Evolutionary conservation across 2,888 invertebrate genomes (phyloP), one percentile per base, ranked within the genome.

Genomic region (Agonopterix alstromeriana): DNA sequence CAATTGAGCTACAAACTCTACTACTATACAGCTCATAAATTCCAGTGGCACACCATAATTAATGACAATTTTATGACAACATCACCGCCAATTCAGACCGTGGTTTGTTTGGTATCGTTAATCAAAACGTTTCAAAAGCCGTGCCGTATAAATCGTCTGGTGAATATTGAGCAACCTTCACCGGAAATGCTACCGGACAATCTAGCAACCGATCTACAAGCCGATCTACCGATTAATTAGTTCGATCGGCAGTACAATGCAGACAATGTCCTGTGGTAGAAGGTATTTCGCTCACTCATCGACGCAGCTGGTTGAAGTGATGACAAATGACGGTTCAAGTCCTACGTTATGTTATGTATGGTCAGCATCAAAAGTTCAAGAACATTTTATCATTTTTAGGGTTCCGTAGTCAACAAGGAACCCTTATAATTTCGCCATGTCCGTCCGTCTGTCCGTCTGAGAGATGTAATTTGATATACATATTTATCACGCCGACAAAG

Each of bases 161-260:
- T 80, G 82, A 77, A 82, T 84, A 83, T 82, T 80, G 82, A 81
- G 73, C 77, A 82, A 81, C 84, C 76, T 77, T 78, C 82, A 74
- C 87, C 86, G 88, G 88, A 88, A 87, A 82, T 64, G 85, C 82
- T 82, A 80, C 84, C 68, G 83, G 77, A 61, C 76, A 79, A 88
- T 87, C 87, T 78, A 78, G 70, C 70, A 59, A 61, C 58, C 77
- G 80, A 87, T 87, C 86, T 84, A 74, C 73, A 78, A 59, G 60
- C 58, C 77, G 80, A 87, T 87, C 86, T 84, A 74, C 73, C 79
- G 82, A 81, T 86, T 87, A 87, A 88, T 88, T 88, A 84, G 82
- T 76, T 72, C 69, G 81, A 83, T 86, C 80, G 57, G 63, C 69
- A 58, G 66, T 75, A 81, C 85, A 82, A 88, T 87, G 82, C 79